Percentiles rank a stretch among this genome's conserved stretches.
Evolutionary conservation across 2,888 invertebrate genomes (phyloP).

Genomic region (Siphonodentalium dalli): DNA sequence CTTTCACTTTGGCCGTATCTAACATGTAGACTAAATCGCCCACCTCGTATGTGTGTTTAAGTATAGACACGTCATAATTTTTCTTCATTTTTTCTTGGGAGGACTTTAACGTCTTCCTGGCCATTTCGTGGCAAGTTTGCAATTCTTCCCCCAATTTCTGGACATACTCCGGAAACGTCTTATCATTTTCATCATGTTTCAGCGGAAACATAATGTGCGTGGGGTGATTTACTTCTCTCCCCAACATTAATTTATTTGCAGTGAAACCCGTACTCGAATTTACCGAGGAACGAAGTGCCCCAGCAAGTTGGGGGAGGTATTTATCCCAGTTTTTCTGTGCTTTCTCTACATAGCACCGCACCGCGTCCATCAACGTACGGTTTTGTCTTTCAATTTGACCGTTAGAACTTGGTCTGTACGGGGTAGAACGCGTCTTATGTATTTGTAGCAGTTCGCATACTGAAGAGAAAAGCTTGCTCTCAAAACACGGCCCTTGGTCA

Average conservation of each 20-base stretch:
- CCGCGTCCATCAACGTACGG: conserved; percentile 9
- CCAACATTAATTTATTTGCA: conserved; percentile 9
- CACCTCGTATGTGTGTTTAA: conserved; percentile 1
- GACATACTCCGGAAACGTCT: too few relatives aligned
- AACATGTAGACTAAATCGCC: conserved; percentile 5
- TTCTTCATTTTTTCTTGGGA: conserved; percentile 2
- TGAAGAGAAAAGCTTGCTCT: conserved; percentile 3
- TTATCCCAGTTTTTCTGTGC: conserved; percentile 9
- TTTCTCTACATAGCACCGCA: conserved; percentile 9
- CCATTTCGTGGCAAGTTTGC: conserved; percentile 5
- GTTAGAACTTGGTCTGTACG: conserved; percentile 12
- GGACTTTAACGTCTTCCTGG: conserved; percentile 5
- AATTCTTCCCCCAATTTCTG: not conserved
- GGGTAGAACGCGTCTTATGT: conserved; percentile 13
- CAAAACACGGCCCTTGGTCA: conserved; percentile 16
- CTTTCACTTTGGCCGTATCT: conserved; percentile 3
- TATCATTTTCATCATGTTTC: too few relatives aligned
- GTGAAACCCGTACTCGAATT: conserved; percentile 15
- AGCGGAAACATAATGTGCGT: not conserved
- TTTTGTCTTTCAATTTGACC: conserved; percentile 11
- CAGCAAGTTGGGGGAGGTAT: conserved; percentile 9
- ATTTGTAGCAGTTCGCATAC: conserved; percentile 9
- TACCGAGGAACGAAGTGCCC: conserved; percentile 10
- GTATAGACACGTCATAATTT: conserved; percentile 10
- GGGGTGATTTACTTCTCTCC: conserved; percentile 10